Conservation (phyloP, 2,888 invertebrate species). For the Caenorhabditis doughertyi region DNA sequence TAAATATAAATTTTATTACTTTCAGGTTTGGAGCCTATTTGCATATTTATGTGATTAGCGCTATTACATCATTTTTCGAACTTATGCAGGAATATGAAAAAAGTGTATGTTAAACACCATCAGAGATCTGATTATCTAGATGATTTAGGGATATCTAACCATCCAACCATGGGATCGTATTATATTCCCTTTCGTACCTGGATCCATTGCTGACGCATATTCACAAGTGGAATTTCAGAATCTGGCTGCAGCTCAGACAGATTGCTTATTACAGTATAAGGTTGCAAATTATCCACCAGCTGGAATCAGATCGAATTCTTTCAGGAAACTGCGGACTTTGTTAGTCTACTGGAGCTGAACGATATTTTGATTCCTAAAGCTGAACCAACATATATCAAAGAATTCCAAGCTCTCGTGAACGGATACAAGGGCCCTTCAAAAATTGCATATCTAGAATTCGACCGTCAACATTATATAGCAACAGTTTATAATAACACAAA, state of each 20-base stretch:
- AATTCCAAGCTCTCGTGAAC: conserved; percentile 36
- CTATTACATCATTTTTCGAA: conserved; percentile 63
- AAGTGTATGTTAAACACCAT: conserved; percentile 16
- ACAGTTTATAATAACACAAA: conserved; percentile 10
- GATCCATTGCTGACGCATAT: conserved; percentile 58
- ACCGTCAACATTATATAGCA: conserved; percentile 39
- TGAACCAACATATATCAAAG: conserved; percentile 62
- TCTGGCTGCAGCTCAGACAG: conserved; percentile 68
- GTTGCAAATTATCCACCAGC: too few species aligned
- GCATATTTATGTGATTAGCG: conserved; percentile 67
- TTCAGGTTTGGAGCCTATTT: conserved; percentile 66
- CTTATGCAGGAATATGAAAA: conserved; percentile 66
- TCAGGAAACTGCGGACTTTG: conserved; percentile 66
- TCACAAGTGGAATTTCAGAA: conserved; percentile 67
- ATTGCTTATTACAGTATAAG: conserved; percentile 70
- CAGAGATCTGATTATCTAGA: background rate
- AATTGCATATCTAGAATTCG: conserved; percentile 31
- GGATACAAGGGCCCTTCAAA: too few species aligned
- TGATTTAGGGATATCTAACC: conserved; percentile 58
- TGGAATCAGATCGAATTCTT: too few species aligned
- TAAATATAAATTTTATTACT: too few species aligned
- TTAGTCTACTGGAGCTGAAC: conserved; percentile 69
- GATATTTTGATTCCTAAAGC: conserved; percentile 68
- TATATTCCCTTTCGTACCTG: conserved; percentile 41
- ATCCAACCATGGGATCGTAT: conserved; percentile 69